phyloP scores from a whole-genome alignment of 2,113 vertebrate species.

The Elanoides forficatus region DNA sequence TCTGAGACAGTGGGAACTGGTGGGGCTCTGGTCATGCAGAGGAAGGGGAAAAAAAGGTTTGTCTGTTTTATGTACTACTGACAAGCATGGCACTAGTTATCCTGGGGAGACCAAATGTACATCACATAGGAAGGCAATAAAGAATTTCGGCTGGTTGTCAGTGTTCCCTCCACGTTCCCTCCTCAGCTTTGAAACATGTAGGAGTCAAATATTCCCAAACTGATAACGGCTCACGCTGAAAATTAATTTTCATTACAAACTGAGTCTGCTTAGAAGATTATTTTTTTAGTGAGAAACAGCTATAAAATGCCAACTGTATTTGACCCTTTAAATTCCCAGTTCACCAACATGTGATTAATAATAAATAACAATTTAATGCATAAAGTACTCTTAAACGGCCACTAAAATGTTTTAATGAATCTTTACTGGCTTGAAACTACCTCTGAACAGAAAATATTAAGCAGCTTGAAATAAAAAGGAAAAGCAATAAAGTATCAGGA shows the following conservation, averaged over 20 bases:
- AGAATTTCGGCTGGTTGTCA: not conserved
- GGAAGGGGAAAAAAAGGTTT: not conserved
- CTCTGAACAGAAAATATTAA: not conserved
- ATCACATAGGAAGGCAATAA: conserved; percentile 16
- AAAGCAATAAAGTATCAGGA: not conserved
- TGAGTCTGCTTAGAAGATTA: not conserved
- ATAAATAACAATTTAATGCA: conserved; percentile 8
- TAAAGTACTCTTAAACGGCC: not conserved
- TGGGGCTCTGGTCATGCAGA: not conserved
- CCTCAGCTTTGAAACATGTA: not conserved
- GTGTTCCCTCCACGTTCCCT: not conserved
- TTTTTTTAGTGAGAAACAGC: not conserved
- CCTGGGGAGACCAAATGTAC: not conserved
- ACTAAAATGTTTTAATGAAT: not conserved
- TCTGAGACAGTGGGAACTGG: not conserved
- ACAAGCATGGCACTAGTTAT: not conserved
- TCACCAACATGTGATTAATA: not conserved
- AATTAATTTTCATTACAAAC: conserved; percentile 21
- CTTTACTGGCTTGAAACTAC: not conserved
- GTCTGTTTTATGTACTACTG: conserved; percentile 23
- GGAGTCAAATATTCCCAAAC: not conserved
- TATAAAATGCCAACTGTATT: not conserved
- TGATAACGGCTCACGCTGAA: not conserved
- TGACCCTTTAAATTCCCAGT: not conserved
- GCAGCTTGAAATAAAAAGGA: not conserved